Conservation (phyloP, 2,113 vertebrate genomes). For the Girardinichthys multiradiatus region DNA sequence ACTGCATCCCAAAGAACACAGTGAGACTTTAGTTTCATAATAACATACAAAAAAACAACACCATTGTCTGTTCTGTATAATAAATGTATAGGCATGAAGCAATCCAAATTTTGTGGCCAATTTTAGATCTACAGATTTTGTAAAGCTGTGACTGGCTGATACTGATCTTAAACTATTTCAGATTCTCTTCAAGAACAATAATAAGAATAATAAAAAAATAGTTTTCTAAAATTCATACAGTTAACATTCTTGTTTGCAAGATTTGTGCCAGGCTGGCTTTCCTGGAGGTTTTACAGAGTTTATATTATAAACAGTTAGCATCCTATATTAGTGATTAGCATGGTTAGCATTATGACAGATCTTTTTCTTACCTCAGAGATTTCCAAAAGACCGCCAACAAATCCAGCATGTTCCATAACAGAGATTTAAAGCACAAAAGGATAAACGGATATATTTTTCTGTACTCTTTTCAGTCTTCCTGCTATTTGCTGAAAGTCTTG, state of each 20-base stretch:
- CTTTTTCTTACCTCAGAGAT: too few species aligned
- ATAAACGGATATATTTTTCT: neutral
- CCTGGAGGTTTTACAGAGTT: neutral
- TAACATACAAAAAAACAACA: conserved; percentile 35
- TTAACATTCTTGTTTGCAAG: neutral
- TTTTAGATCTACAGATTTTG: neutral
- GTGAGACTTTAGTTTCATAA: conserved; percentile 32
- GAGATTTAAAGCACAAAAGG: neutral
- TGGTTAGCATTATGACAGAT: neutral
- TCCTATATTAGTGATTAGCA: neutral
- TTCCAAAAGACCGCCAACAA: neutral
- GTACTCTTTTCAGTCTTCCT: neutral
- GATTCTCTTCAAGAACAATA: too few species aligned
- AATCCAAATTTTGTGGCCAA: too few species aligned
- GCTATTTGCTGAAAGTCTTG: neutral
- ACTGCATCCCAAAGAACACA: conserved; percentile 41
- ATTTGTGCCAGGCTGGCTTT: too few species aligned
- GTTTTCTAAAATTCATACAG: neutral
- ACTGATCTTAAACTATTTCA: too few species aligned
- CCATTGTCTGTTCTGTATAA: conserved; percentile 11
- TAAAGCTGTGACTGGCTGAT: neutral
- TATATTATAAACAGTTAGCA: neutral
- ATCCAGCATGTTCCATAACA: neutral
- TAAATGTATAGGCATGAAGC: conserved; percentile 7
- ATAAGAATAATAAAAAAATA: neutral